Conservation (phyloP, 2,113 vertebrate species). For the Tricholaema leucomelas region DNA sequence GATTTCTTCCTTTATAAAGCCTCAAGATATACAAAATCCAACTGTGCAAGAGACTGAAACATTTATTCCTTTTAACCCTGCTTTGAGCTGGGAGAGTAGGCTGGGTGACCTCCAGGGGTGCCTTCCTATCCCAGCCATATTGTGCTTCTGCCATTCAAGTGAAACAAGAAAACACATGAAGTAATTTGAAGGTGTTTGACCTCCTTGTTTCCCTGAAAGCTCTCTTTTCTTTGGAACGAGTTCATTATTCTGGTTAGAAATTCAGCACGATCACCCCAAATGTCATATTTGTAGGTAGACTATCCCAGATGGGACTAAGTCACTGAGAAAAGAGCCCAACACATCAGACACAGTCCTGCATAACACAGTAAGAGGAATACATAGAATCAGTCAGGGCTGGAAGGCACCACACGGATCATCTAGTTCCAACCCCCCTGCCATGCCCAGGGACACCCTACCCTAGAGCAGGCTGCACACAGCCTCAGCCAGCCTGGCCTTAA, state of each 20-base stretch:
- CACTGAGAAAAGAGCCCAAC: background rate
- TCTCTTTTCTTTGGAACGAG: background rate
- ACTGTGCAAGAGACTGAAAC: background rate
- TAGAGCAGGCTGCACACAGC: too few species aligned
- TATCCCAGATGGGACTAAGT: background rate
- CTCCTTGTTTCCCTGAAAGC: background rate
- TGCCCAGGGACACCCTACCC: too few species aligned
- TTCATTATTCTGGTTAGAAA: background rate
- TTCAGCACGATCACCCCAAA: background rate
- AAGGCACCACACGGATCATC: too few species aligned
- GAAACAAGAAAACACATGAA: background rate
- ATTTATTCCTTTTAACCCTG: background rate
- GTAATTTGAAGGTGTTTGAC: background rate
- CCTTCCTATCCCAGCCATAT: background rate
- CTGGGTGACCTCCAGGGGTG: background rate
- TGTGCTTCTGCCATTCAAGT: background rate
- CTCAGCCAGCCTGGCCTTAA: too few species aligned
- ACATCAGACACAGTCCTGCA: background rate
- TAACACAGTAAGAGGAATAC: background rate
- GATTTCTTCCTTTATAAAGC: background rate
- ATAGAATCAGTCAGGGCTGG: background rate
- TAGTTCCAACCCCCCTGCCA: too few species aligned
- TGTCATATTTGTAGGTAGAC: background rate
- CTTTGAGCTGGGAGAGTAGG: background rate
- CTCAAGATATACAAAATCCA: background rate